Base-by-base conservation (phyloP, 2,113 vertebrate genomes). In the Cyprinus carpio region DNA sequence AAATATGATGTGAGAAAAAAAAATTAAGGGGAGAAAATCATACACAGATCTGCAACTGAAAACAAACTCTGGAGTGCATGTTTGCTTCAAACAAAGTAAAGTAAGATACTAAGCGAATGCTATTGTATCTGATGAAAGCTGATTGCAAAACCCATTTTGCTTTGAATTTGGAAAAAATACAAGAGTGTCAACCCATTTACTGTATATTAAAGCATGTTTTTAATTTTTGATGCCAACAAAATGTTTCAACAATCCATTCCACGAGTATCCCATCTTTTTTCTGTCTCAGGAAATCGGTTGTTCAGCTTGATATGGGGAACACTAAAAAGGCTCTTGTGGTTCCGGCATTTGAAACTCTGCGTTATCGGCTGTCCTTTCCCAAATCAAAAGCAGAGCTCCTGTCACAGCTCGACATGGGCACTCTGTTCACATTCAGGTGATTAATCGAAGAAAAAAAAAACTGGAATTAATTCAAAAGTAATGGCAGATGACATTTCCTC, bases 391-490 rank as follows among this genome's bases (percentile, higher is more conserved):
- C 98, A 0, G 98, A 99, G 93, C 92, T 99, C 84, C 95, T 99
- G 23, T 97, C 98, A 18, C 99, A 99, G 96, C 88, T 99, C 89
- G 98, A 99, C 93, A 99, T 99, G 98, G 98, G 98, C 43, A 98
- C 97, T 0, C 96, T 99, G 84, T 99, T 99, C 93, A 99, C 98
- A 7, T 99, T 99, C 96, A 98, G 98, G 98, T 99, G 4, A 83
- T 69, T 20, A 12, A 81, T 60, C 56, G 20, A 27, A 29, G 5
- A 15, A 51, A 51, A 3, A 49, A 29, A 2, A 62, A 6, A n/a
- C 43, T 46, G 1, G 1, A 54, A 18, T 18, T 54, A 18, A 23
- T 75, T 46, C 1, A 18, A 20, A 10, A 20, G 9, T 4, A 20
- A 34, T 34, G 7, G 16, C 65, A 34, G 31, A 69, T 37, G 1